Conservation (phyloP, 2,888 invertebrate genomes). For the Zootermopsis nevadensis region DNA sequence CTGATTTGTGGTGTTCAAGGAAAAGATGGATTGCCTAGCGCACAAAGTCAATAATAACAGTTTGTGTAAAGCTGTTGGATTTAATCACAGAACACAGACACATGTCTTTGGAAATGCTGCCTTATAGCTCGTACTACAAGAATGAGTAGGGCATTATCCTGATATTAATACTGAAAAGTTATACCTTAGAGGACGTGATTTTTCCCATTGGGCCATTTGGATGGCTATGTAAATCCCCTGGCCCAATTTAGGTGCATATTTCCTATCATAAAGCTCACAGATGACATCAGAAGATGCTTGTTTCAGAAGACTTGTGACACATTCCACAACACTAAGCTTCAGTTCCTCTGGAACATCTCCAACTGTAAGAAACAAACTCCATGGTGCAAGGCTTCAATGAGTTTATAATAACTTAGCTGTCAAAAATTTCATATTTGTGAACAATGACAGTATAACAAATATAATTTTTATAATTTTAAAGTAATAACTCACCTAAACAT, state of each 20-base stretch:
- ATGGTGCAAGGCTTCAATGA: no score
- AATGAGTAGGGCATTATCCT: no score
- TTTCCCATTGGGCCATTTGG: constrained; percentile 75
- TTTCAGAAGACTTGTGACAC: constrained; percentile 67
- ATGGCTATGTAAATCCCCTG: constrained; percentile 74
- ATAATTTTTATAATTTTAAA: not conserved
- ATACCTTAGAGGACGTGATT: constrained; percentile 72
- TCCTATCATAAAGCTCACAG: constrained; percentile 67
- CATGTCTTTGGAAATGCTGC: no score
- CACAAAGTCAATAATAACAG: no score
- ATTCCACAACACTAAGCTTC: constrained; percentile 69
- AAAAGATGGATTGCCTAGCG: no score
- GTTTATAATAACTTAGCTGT: not conserved
- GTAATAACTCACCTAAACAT: constrained; percentile 65
- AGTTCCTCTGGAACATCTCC: constrained; percentile 72
- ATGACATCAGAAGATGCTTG: constrained; percentile 67
- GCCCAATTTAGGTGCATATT: constrained; percentile 71
- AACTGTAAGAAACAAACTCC: constrained; percentile 63
- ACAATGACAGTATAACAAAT: no score
- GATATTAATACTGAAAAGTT: not conserved
- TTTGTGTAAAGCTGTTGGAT: no score
- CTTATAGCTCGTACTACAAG: no score
- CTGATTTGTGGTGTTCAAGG: no score
- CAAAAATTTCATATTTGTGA: not conserved
- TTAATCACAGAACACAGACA: no score